Percentiles rank a stretch among this genome's conserved stretches.
Conservation (phyloP, 2,797 vertebrate species). For the Ataeniobius toweri region DNA sequence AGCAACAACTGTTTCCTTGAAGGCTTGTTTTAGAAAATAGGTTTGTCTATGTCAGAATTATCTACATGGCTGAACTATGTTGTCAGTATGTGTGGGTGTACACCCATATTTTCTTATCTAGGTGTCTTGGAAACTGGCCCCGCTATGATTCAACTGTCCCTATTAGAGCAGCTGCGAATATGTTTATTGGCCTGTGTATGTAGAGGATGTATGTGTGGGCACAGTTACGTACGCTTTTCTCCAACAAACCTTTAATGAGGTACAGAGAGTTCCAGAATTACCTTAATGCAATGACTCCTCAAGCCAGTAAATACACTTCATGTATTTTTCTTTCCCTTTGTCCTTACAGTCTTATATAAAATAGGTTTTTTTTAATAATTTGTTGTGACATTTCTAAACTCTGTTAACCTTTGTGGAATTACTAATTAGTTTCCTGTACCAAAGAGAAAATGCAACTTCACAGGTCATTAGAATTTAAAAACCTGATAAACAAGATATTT, state of each 20-base stretch:
- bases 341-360: no score
- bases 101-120: constrained; percentile 26
- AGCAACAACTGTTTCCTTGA: no score
- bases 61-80: background rate
- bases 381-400: background rate
- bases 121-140: constrained; percentile 21
- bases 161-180: constrained; percentile 24
- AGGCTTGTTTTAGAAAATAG: background rate
- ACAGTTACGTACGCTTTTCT: constrained; percentile 16
- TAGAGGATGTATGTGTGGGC: constrained; percentile 22
- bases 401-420: background rate
- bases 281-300: no score
- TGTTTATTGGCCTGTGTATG: constrained; percentile 22
- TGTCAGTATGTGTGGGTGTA: background rate
- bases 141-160: constrained; percentile 23
- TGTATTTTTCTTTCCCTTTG: background rate
- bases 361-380: background rate
- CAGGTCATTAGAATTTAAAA: no score
- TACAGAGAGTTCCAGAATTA: background rate
- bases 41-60: background rate
- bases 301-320: background rate
- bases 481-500: background rate
- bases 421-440: background rate
- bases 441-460: no score
- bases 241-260: constrained; percentile 41